Conservation (phyloP, 2,888 invertebrate species). For the Monopis laevigella region DNA sequence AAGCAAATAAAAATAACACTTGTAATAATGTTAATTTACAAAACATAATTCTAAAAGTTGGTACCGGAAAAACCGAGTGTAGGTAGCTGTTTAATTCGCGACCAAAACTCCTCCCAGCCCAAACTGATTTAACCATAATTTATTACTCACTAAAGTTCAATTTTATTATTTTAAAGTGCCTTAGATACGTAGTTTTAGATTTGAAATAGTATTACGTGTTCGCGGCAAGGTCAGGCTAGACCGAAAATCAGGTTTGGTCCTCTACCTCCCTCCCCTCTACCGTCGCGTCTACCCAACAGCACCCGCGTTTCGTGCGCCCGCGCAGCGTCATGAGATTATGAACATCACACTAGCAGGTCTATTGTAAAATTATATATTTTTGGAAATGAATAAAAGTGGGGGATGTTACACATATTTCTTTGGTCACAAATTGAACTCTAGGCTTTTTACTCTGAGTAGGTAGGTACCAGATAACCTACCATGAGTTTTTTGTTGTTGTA, state of each 20-base stretch:
- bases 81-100: conserved; percentile 41
- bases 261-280: conserved; percentile 25
- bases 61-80: conserved; percentile 54
- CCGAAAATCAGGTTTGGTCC: conserved; percentile 61
- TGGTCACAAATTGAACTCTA: too few relatives aligned
- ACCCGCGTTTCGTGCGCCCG: conserved; percentile 26
- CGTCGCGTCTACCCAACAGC: conserved; percentile 17
- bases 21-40: conserved; percentile 28
- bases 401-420: too few relatives aligned
- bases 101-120: conserved; percentile 24
- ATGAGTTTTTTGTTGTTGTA: too few relatives aligned
- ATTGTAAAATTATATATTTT: neutral
- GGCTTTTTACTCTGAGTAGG: too few relatives aligned
- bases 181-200: conserved; percentile 50
- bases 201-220: conserved; percentile 55
- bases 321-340: conserved; percentile 33
- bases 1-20: too few relatives aligned
- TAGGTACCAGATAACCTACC: too few relatives aligned
- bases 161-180: too few relatives aligned
- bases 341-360: neutral
- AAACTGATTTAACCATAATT: neutral
- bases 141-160: too few relatives aligned
- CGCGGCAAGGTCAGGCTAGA: conserved; percentile 61
- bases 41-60: conserved; percentile 50
- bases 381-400: too few relatives aligned